A percentile compares a stretch with the other conserved stretches of the same genome.
These are phyloP conservation scores for Nezara viridula DNA, from an alignment of 2,888 invertebrate species.

Conservation along the genomic window DNA sequence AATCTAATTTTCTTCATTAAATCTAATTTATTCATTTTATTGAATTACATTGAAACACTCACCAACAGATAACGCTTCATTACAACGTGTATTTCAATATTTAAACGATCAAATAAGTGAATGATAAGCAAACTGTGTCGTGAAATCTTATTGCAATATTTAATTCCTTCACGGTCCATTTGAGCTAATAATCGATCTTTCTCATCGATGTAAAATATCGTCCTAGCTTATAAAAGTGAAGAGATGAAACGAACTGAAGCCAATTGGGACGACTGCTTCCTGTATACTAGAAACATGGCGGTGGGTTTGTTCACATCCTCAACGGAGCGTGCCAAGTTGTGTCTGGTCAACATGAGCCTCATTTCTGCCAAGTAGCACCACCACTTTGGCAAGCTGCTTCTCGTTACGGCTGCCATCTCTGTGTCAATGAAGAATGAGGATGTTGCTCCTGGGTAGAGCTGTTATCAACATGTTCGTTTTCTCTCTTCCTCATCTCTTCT, in stretches of 20 bases:
- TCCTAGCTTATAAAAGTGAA: neutral
- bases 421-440: neutral
- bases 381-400: neutral
- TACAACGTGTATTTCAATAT: too few relatives aligned
- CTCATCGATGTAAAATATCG: neutral
- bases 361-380: neutral
- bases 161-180: neutral
- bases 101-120: too few relatives aligned
- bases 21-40: too few relatives aligned
- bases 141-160: neutral
- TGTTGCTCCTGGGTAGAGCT: neutral
- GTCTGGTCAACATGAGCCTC: neutral
- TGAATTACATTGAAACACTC: too few relatives aligned
- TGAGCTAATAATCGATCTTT: neutral
- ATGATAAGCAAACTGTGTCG: too few relatives aligned
- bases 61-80: too few relatives aligned
- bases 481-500: neutral
- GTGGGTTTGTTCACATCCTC: constrained; percentile 10
- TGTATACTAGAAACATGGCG: neutral
- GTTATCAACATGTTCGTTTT: neutral
- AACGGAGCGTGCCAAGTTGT: neutral
- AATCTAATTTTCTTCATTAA: too few relatives aligned
- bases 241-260: neutral
- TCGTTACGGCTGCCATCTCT: neutral
- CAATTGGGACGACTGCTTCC: neutral